phyloP scores from a whole-genome alignment of 2,797 vertebrate genomes.

The Chelidonichthys spinosus region DNA sequence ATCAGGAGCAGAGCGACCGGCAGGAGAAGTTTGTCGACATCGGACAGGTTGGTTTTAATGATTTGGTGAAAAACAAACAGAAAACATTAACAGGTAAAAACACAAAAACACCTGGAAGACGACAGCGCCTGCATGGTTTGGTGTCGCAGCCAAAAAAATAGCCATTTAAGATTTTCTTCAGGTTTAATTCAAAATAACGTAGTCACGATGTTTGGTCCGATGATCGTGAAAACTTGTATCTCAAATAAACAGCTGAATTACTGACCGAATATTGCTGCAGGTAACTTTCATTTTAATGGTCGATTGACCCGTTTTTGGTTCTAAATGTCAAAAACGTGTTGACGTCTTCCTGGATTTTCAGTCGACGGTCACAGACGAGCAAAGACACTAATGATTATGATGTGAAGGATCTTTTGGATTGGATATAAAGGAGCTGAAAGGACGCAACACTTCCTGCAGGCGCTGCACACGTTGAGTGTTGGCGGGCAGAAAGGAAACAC shows the following conservation, averaged over 20 bases:
- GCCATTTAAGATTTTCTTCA: neutral
- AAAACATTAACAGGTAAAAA: constrained; percentile 7
- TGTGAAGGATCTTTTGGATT: neutral
- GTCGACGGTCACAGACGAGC: too few species aligned
- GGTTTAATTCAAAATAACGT: too few species aligned
- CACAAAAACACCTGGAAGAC: constrained; percentile 28
- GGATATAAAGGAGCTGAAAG: neutral
- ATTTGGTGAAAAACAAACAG: constrained; percentile 26
- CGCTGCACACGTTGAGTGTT: neutral
- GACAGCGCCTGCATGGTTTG: constrained; percentile 1
- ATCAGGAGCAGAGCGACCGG: constrained; percentile 55
- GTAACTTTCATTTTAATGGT: too few species aligned
- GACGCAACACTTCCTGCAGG: constrained; percentile 19
- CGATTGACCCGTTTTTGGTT: too few species aligned
- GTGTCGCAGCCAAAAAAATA: neutral
- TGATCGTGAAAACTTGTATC: too few species aligned
- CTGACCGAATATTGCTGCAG: too few species aligned
- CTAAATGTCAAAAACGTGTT: too few species aligned
- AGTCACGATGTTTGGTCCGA: too few species aligned
- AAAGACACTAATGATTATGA: neutral
- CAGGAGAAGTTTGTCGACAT: constrained; percentile 44
- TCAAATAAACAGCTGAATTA: too few species aligned
- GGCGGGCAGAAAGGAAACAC: constrained; percentile 24
- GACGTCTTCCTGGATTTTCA: too few species aligned
- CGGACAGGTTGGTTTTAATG: constrained; percentile 35